Percentiles rank a stretch among this genome's conserved stretches.
Conservation (phyloP, 2,888 invertebrate species). For the Scotopteryx bipunctaria region DNA sequence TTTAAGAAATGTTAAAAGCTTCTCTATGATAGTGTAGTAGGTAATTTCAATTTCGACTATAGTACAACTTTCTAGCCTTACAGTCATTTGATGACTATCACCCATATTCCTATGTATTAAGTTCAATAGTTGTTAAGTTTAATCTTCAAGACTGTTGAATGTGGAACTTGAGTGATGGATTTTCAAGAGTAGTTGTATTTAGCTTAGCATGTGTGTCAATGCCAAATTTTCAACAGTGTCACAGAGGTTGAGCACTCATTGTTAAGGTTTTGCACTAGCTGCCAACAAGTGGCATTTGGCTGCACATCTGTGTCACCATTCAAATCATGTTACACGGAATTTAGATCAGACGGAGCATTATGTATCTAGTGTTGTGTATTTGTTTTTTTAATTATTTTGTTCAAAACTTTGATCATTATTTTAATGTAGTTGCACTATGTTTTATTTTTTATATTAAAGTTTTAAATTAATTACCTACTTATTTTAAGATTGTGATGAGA, state of each 20-base stretch:
- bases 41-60: conserved; percentile 54
- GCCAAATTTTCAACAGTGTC: conserved; percentile 51
- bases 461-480: neutral
- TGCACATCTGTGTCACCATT: conserved; percentile 64
- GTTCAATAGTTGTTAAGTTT: conserved; percentile 48
- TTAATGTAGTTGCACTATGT: neutral
- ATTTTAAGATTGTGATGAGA: conserved; percentile 17
- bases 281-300: conserved; percentile 68
- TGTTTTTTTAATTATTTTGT: neutral
- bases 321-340: conserved; percentile 37
- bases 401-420: neutral
- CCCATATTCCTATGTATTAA: conserved; percentile 29
- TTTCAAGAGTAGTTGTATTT: conserved; percentile 49
- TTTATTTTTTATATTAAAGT: neutral
- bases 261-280: conserved; percentile 55
- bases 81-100: conserved; percentile 53
- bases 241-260: conserved; percentile 58
- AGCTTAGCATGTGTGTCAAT: conserved; percentile 61
- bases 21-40: conserved; percentile 32
- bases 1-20: conserved; percentile 52
- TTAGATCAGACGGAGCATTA: conserved; percentile 25
- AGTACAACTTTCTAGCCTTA: conserved; percentile 78
- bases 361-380: neutral
- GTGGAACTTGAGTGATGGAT: conserved; percentile 49
- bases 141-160: conserved; percentile 59